These are phyloP conservation scores for Dioctria linearis DNA, from an alignment of 2,888 invertebrate species.

Conservation along the genomic window DNA sequence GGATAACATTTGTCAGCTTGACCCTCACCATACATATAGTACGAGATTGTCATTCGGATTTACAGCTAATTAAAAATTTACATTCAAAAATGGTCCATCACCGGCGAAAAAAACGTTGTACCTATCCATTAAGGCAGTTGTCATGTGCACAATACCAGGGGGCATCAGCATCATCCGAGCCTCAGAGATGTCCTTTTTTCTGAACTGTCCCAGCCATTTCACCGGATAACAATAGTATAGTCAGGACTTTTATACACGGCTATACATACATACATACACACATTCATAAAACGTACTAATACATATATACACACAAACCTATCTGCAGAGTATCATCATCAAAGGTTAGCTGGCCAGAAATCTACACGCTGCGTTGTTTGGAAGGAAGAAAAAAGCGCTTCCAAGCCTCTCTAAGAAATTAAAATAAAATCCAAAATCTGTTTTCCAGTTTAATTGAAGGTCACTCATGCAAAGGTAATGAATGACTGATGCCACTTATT, in stretches of 20 bases:
- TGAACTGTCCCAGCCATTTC: conserved; percentile 25
- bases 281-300: background rate
- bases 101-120: conserved; percentile 12
- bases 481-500: conserved; percentile 55
- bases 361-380: background rate
- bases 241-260: background rate
- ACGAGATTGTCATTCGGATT: background rate
- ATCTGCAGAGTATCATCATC: background rate
- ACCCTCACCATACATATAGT: background rate
- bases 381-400: conserved; percentile 6
- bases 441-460: conserved; percentile 63
- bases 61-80: conserved; percentile 17
- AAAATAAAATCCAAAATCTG: conserved; percentile 48
- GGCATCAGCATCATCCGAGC: conserved; percentile 19
- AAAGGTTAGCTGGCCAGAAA: background rate
- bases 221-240: background rate
- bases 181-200: conserved; percentile 38
- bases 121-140: conserved; percentile 36
- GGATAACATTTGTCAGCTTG: background rate
- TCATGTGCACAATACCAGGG: conserved; percentile 47
- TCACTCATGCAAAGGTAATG: conserved; percentile 65
- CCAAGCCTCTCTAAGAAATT: conserved; percentile 29
- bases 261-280: background rate
- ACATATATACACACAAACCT: no score
- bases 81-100: conserved; percentile 18